Base-by-base conservation (phyloP, 2,113 vertebrate species). In the Gallinago media region DNA sequence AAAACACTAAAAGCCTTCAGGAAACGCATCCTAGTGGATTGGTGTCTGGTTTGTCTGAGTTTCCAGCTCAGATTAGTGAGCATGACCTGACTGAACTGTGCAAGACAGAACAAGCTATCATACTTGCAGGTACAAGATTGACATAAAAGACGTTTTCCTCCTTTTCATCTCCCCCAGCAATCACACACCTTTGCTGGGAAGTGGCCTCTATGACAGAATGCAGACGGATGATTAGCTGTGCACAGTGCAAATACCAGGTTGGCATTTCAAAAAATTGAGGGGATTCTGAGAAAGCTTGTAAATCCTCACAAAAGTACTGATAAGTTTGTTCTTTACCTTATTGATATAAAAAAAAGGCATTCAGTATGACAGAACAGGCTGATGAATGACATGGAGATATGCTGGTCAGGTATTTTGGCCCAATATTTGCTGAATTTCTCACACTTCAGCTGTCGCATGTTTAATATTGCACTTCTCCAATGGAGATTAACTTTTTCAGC, bases 221-320 rank as follows among this genome's bases (percentile, higher is more conserved):
- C 79, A 92, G 94, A 56, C 3, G 71, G 78, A 25, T 74, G 76
- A 86, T 86, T 70, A 85, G 75, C 82, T 92, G 68, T 13, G 44
- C 55, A 40, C 65, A 26, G 29, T 49, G 68, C 78, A 96, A 92
- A 94, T 75, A 61, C 29, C 79, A 94, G 59, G 65, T 0, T 95
- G 96, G 56, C 75, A 86, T 94, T 94, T 92, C 32, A 80, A 55
- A 76, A 84, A 93, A 74, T 6, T 29, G 75, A 85, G 12, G 13
- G 31, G 61, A 59, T 86, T 74, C 72, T 44, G 27, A 55, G 56
- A 56, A 67, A 71, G 67, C 61, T 59, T 63, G 38, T 56, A 88
- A 92, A 90, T 71, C 82, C 82, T 77, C 85, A 59, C 47, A 84
- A n/a, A 94, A 91, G 92, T 84, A 81, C 76, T 71, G 65, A 8